Evolutionary conservation across 2,888 invertebrate species (phyloP).

Genomic region (Pseudeuparius sepicola): DNA sequence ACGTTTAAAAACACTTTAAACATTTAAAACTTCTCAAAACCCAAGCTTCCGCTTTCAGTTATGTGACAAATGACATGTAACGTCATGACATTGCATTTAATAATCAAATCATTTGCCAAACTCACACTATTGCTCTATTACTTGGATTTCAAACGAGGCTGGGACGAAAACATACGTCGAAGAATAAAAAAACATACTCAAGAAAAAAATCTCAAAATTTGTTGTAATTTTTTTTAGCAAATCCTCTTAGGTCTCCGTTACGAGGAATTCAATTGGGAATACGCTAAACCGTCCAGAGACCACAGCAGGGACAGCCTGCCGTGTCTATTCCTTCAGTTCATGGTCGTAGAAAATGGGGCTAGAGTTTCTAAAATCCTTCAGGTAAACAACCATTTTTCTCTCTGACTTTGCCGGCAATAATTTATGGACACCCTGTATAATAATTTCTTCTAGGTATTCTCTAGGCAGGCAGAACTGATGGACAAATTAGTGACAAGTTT

Average conservation of each 20-base stretch:
- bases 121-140: no score
- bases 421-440: constrained; percentile 85
- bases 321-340: constrained; percentile 86
- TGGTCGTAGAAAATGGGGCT: constrained; percentile 66
- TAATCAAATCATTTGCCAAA: no score
- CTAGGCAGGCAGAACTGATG: constrained; percentile 68
- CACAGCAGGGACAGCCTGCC: constrained; percentile 79
- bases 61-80: no score
- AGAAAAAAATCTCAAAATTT: not conserved
- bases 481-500: constrained; percentile 76
- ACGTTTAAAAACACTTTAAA: no score
- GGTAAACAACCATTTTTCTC: no score
- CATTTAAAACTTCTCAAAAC: no score
- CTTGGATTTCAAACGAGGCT: no score
- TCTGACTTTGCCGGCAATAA: constrained; percentile 67
- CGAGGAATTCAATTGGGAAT: constrained; percentile 88
- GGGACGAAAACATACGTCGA: no score
- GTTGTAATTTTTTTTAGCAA: constrained; percentile 46
- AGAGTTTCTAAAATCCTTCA: constrained; percentile 72
- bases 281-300: constrained; percentile 76
- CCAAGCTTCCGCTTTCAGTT: no score
- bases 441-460: no score
- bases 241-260: constrained; percentile 75
- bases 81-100: no score
- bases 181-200: no score